Percentiles rank a stretch among this genome's conserved stretches.
These are phyloP conservation scores for Caenorhabditis sinica DNA, from an alignment of 2,888 invertebrate genomes.

Conservation along the genomic window DNA sequence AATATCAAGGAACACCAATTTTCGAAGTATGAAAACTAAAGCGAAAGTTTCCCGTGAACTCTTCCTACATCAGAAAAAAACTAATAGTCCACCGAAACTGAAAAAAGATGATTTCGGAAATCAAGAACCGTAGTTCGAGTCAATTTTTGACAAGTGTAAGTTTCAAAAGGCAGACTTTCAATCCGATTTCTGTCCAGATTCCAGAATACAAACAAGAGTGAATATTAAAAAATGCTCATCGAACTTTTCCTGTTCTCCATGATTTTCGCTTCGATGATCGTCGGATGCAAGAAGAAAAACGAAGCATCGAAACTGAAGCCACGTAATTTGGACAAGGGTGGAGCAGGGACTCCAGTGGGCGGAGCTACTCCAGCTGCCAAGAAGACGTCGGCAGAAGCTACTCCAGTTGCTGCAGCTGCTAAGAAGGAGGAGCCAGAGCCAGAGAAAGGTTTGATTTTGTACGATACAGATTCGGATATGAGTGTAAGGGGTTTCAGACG, in stretches of 20 bases:
- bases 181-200: not conserved
- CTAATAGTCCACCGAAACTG: not conserved
- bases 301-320: conserved; percentile 57
- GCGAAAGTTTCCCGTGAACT: not conserved
- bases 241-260: conserved; percentile 24
- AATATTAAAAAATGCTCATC: conserved; percentile 29
- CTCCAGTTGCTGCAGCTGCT: too few species aligned
- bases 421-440: too few species aligned
- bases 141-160: too few species aligned
- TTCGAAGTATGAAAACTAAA: not conserved
- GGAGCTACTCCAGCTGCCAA: not conserved
- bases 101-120: not conserved
- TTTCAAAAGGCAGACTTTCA: too few species aligned
- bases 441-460: too few species aligned
- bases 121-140: too few species aligned
- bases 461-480: not conserved
- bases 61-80: not conserved
- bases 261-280: conserved; percentile 20
- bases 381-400: too few species aligned
- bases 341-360: not conserved
- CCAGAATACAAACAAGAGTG: too few species aligned
- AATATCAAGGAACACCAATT: not conserved
- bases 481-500: not conserved
- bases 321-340: conserved; percentile 16
- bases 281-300: conserved; percentile 51